Evolutionary conservation across 2,888 invertebrate genomes (phyloP), one percentile per base, ranked within the genome.

Genomic region (Spicauda simplicius): DNA sequence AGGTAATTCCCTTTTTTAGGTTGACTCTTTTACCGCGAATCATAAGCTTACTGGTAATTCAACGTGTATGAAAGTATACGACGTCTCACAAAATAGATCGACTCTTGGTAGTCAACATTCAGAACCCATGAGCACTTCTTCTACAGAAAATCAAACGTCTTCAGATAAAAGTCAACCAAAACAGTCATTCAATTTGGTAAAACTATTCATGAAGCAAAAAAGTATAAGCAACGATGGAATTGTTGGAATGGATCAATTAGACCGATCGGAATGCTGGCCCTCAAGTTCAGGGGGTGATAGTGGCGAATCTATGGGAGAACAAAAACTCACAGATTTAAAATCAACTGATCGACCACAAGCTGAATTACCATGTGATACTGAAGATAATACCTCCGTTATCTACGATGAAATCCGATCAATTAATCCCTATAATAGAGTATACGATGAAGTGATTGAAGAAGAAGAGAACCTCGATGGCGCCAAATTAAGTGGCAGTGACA

Each of bases 131-230:
- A 93, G 93, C 73, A 93, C 93, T 55, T 93, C 93, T 41, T 93
- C 93, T 16, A 93, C 92, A 59, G 93, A 94, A 72, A 92, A 93
- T 76, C 93, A 91, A 75, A 85, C 89, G 19, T 88, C 91, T 58
- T 86, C 91, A 37, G 93, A 93, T 58, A 93, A 91, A 84, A 94
- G 90, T 76, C 92, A 90, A 87, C 94, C 95, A 75, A 95, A 96
- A 72, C 95, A 95, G 79, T 95, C 96, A 74, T 96, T 97, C 84
- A 97, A 96, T 87, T 94, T 98, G 80, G 97, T 98, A 54, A 97
- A 97, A 86, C 93, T 97, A 73, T 98, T 97, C 82, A 97, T 98
- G 94, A 97, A 97, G 85, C 97, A 97, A 82, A 97, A 97, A 85
- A 97, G 97, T 83, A 95, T 95, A 90, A 97, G 97, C 74, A 96